These are phyloP conservation scores for Tortricodes alternella DNA, from an alignment of 2,888 invertebrate species.

Conservation along the genomic window DNA sequence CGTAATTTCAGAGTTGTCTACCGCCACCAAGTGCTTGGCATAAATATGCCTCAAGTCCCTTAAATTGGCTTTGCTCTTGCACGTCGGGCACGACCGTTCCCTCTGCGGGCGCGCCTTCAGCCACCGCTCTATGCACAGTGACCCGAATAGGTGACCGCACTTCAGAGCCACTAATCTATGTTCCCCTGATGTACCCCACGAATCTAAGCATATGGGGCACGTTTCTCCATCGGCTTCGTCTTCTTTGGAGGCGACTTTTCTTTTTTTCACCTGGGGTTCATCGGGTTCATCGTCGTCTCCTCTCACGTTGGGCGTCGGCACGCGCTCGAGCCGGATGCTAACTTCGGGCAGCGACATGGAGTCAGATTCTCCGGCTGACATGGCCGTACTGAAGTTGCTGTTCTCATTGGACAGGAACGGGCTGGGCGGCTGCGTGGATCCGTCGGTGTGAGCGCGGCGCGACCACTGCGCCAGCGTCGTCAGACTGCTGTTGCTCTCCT, in stretches of 20 bases:
- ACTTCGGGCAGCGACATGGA: slow-evolving; percentile 40
- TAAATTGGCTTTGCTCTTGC: slow-evolving; percentile 87
- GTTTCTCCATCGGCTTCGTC: slow-evolving; percentile 86
- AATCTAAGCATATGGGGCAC: slow-evolving; percentile 95
- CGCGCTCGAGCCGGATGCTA: not conserved
- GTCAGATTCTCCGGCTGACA: slow-evolving; percentile 42
- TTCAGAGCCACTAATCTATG: slow-evolving; percentile 93
- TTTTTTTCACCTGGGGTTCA: slow-evolving; percentile 60
- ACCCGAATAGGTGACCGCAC: slow-evolving; percentile 97
- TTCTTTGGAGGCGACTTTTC: slow-evolving; percentile 50
- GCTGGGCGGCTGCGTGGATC: slow-evolving; percentile 35
- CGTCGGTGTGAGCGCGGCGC: slow-evolving; percentile 23
- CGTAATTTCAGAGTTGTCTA: slow-evolving; percentile 91
- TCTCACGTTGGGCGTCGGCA: not conserved
- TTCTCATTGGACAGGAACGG: slow-evolving; percentile 34
- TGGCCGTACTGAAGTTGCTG: slow-evolving; percentile 33
- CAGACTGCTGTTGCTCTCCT: slow-evolving; percentile 24
- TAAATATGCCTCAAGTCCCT: slow-evolving; percentile 91
- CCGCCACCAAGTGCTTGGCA: slow-evolving; percentile 87
- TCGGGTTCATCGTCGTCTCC: slow-evolving; percentile 36
- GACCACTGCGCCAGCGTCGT: slow-evolving; percentile 29
- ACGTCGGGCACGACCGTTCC: slow-evolving; percentile 92
- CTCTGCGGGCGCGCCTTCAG: slow-evolving; percentile 78
- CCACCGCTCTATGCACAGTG: slow-evolving; percentile 91
- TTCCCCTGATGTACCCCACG: slow-evolving; percentile 92